Evolutionary conservation across 2,113 vertebrate genomes (phyloP).

Genomic region (Talpa occidentalis): DNA sequence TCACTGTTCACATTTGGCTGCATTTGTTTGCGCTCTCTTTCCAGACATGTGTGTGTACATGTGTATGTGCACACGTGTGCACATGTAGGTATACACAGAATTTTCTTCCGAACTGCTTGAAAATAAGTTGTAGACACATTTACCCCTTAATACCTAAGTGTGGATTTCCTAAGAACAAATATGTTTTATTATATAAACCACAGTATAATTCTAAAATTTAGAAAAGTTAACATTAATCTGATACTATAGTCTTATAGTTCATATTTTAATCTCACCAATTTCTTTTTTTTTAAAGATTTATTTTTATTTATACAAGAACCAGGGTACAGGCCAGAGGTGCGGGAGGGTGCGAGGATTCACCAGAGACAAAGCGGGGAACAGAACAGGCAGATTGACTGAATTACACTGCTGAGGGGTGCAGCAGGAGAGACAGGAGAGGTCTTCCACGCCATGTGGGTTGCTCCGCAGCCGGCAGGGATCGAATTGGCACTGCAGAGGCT

Average conservation of each 20-base stretch:
- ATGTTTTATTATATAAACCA: not conserved
- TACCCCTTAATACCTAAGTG: not conserved
- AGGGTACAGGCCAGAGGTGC: too few species aligned
- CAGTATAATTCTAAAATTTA: not conserved
- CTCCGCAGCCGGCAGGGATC: too few species aligned
- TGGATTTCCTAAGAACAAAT: conserved; percentile 47
- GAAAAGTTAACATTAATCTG: not conserved
- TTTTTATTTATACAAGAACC: too few species aligned
- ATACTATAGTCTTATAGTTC: not conserved
- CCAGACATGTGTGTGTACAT: not conserved
- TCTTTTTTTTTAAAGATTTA: too few species aligned
- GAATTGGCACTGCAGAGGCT: too few species aligned
- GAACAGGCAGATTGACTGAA: too few species aligned
- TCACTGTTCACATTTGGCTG: not conserved
- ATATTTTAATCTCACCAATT: not conserved
- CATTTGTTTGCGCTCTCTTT: not conserved
- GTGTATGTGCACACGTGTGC: fast-evolving
- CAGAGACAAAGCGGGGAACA: too few species aligned
- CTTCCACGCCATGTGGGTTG: too few species aligned
- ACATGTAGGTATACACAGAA: not conserved
- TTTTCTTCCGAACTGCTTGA: conserved; percentile 7
- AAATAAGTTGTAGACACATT: not conserved
- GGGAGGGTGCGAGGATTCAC: too few species aligned
- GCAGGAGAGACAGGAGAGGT: too few species aligned
- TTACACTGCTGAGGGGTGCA: too few species aligned